A percentile compares a stretch with the other conserved stretches of the same genome.
phyloP scores from a whole-genome alignment of 2,888 invertebrate species.

The Metacarcinus magister region DNA sequence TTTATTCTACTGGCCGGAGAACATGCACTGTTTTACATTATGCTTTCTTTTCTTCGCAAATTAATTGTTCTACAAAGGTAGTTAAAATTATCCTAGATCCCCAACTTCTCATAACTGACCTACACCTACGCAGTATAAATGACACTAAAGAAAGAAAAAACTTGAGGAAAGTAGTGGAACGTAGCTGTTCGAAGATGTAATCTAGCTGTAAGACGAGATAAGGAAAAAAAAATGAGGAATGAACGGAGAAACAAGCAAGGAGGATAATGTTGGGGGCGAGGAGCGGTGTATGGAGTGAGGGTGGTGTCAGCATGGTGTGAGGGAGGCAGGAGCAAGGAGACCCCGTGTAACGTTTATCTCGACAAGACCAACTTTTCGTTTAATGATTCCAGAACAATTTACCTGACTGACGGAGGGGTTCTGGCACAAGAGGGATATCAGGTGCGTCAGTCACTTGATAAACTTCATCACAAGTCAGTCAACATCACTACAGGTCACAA shows the following conservation, averaged over 20 bases:
- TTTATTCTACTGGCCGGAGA: not conserved
- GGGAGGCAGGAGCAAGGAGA: not conserved
- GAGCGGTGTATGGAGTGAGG: not conserved
- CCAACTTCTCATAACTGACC: not conserved
- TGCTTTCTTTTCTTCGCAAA: not conserved
- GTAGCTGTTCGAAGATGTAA: not conserved
- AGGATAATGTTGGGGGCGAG: not conserved
- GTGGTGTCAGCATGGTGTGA: not conserved
- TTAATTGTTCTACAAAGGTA: not conserved
- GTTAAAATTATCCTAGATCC: too few relatives aligned
- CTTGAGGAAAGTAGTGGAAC: not conserved
- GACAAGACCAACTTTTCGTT: too few relatives aligned
- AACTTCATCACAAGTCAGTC: too few relatives aligned
- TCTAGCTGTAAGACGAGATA: not conserved
- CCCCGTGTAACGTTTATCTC: not conserved
- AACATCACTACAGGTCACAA: too few relatives aligned
- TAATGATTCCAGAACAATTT: too few relatives aligned
- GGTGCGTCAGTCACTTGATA: too few relatives aligned
- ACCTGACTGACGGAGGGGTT: too few relatives aligned
- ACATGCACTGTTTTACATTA: not conserved
- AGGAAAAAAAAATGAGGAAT: not conserved
- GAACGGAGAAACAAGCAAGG: not conserved
- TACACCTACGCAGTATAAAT: not conserved
- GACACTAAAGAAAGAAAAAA: not conserved
- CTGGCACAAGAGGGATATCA: too few relatives aligned